Conservation (phyloP, 2,888 invertebrate species). For the Mellilla xanthometata region DNA sequence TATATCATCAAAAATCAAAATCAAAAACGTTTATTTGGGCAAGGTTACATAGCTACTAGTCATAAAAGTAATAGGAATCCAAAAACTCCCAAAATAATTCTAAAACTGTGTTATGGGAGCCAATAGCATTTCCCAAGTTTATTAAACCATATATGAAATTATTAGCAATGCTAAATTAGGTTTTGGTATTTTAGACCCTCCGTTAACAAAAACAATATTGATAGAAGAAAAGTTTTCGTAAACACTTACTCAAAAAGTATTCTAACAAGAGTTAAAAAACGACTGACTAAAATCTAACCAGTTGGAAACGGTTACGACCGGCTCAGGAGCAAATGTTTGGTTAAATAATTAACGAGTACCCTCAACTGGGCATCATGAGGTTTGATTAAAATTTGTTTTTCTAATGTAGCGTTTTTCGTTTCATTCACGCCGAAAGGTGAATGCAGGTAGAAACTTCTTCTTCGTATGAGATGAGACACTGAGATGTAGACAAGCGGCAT, state of each 20-base stretch:
- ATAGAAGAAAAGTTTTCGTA: slow-evolving; percentile 2
- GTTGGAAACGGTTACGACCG: slow-evolving; percentile 50
- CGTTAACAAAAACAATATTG: slow-evolving; percentile 1
- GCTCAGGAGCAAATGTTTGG: slow-evolving; percentile 57
- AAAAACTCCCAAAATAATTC: too few relatives aligned
- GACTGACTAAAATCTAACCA: slow-evolving; percentile 24
- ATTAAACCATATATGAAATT: too few relatives aligned
- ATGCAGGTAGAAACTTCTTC: slow-evolving; percentile 15
- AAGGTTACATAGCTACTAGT: too few relatives aligned
- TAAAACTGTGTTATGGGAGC: too few relatives aligned
- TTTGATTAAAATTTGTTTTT: slow-evolving; percentile 44
- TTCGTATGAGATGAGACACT: too few relatives aligned
- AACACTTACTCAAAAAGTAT: slow-evolving; percentile 12
- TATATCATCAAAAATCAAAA: too few relatives aligned
- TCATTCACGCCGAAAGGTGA: slow-evolving; percentile 18
- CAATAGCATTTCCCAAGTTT: too few relatives aligned
- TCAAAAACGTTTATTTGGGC: too few relatives aligned
- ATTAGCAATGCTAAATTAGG: too few relatives aligned
- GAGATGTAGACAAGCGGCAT: too few relatives aligned
- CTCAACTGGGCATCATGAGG: slow-evolving; percentile 53
- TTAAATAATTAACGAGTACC: slow-evolving; percentile 58
- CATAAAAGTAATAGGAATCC: too few relatives aligned
- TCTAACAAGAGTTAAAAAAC: slow-evolving; percentile 12
- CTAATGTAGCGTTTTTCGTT: slow-evolving; percentile 32
- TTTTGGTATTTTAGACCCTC: too few relatives aligned